Evolutionary conservation across 2,797 vertebrate genomes (phyloP).

Genomic region (Tarsius wallacei): DNA sequence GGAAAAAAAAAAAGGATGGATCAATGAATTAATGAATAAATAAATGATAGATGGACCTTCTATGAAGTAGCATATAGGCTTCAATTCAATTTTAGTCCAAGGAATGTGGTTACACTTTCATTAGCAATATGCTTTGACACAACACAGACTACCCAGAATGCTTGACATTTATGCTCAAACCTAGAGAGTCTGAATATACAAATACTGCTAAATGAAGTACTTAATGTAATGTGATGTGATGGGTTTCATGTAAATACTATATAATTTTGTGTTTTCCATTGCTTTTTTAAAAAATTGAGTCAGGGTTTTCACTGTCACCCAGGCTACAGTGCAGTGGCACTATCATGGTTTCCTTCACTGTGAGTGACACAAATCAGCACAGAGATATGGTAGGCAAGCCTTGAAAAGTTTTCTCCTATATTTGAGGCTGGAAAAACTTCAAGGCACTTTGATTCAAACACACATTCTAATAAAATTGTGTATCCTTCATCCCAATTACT

Average conservation of each 20-base stretch:
- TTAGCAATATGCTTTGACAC: not conserved
- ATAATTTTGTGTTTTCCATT: not conserved
- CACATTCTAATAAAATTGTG: not conserved
- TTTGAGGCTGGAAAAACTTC: not conserved
- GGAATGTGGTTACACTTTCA: not conserved
- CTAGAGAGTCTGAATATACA: not conserved
- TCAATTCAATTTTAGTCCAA: not conserved
- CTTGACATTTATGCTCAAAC: not conserved
- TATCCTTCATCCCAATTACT: not conserved
- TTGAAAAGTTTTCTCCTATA: not conserved
- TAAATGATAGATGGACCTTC: not conserved
- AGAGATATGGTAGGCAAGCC: not conserved
- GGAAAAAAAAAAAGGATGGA: not conserved
- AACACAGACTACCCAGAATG: not conserved
- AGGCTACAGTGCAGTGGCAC: no score
- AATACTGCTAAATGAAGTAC: not conserved
- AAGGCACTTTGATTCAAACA: not conserved
- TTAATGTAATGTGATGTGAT: not conserved
- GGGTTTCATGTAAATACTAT: not conserved
- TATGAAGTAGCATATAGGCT: not conserved
- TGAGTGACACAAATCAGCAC: not conserved
- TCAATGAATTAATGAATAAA: not conserved
- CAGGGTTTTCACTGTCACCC: no score
- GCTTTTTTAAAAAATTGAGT: not conserved
- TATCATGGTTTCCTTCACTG: not conserved